Base-by-base conservation (phyloP, 2,113 vertebrate genomes). In the Tragelaphus buxtoni region DNA sequence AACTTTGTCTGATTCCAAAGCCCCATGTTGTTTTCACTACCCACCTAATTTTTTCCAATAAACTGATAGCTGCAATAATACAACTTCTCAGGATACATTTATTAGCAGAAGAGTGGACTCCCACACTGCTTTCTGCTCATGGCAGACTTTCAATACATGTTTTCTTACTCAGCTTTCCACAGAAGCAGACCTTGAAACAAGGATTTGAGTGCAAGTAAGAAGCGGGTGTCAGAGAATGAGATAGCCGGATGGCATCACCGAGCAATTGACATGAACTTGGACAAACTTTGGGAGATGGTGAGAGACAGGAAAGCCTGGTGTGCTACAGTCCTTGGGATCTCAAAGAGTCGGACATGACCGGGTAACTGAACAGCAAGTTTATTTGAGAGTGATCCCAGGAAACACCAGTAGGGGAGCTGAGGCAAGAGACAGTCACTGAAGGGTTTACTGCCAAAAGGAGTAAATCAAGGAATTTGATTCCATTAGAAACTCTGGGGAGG, bases 41-140 rank as follows among this genome's bases (percentile, higher is more conserved):
- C 26, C 55, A 69, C n/a, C 49, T 60, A 16, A n/a, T 42, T 82
- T 96, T 20, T 79, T 92, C 74, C 30, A 42, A 30, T 84, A 88
- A 72, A 87, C 45, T 79, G 22, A 53, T 35, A 45, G 13, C 45
- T 24, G 28, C 51, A 96, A 81, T 87, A 53, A 80, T 53, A 51
- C 8, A 82, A 35, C 32, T 69, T 81, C 86, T 94, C 81, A 74
- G 60, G 77, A 87, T 26, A 94, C 13, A 51, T 77, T 94, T 56
- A 47, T 22, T 51, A 82, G 26, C 26, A 10, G 51, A 24, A 88
- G 10, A 47, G n/a, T 30, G 4, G 17, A 55, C 39, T 79, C 80
- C 35, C 22, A 42, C 53, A 2, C 1, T 91, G 4, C 79, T 95
- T 53, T 92, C n/a, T 90, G 24, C 45, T 84, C 53, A 84, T 18